Evolutionary conservation across 2,888 invertebrate genomes (phyloP), one percentile per base, ranked within the genome.

Genomic region (Lagria hirta): DNA sequence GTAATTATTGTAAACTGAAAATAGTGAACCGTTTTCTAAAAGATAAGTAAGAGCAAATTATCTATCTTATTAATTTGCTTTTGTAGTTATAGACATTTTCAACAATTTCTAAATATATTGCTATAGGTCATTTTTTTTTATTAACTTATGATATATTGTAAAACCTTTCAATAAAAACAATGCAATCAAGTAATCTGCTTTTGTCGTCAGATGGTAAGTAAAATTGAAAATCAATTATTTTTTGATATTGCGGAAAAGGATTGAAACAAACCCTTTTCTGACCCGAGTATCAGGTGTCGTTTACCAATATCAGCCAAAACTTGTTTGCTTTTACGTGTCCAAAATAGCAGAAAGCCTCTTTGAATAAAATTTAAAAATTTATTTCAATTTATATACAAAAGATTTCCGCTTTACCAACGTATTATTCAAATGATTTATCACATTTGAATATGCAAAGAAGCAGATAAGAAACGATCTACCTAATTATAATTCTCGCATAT

Each of bases 401-500:
- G 26, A 26, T 20, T 21, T 24, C 32, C 35, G 30, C 26, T 21
- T 42, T 23, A 44, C 38, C 43, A 43, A 43, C 34, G n/a, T n/a
- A n/a, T 30, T 36, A 43, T 43, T 43, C 38, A 26, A 42, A 47
- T 48, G 11, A 37, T 37, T 37, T 33, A 26, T 14, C 16, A 21
- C 17, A 30, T 42, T 32, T 49, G 47, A 52, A 52, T 50, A 48
- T 52, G 43, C 49, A 50, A 36, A 41, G n/a, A 18, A 18, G 23
- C 34, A 42, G 33, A 48, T 48, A 49, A 53, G 36, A 41, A 45
- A 49, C 38, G 38, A 42, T 42, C 46, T n/a, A n/a, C n/a, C n/a
- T 46, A 54, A 48, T 52, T 52, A 47, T 43, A 49, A 51, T 48
- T 45, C 48, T 37, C 24, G 54, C 44, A 54, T 54, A 54, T 48